Evolutionary conservation across 2,797 vertebrate species (phyloP).

Genomic region (Chelmon rostratus): DNA sequence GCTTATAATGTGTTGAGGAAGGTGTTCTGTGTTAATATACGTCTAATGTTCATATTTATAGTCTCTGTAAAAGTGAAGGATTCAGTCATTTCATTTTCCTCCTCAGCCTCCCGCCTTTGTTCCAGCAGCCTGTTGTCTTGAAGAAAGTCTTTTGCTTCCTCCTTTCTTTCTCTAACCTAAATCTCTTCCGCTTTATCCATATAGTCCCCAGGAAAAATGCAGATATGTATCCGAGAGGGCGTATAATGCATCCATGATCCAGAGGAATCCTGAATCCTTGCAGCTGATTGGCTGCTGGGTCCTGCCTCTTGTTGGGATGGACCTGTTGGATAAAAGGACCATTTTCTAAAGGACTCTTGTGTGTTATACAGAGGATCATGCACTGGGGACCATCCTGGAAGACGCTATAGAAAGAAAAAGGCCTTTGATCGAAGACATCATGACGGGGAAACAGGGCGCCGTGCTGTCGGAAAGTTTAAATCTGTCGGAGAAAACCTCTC

Average conservation of each 20-base stretch:
- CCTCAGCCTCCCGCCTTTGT: neutral
- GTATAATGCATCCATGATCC: conserved; percentile 78
- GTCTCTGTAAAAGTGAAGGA: neutral
- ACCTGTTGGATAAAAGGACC: conserved; percentile 98
- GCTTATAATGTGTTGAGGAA: neutral
- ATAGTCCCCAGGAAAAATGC: conserved; percentile 57
- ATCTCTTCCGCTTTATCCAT: conserved; percentile 49
- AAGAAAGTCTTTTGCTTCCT: conserved; percentile 7
- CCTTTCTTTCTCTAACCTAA: conserved; percentile 27
- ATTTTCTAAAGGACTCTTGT: conserved; percentile 92
- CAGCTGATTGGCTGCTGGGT: conserved; percentile 95
- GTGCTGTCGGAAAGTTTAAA: conserved; percentile 89
- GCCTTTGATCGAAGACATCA: conserved; percentile 72
- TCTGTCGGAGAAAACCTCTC: conserved; percentile 84
- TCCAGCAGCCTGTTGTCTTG: neutral
- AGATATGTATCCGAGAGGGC: conserved; percentile 71
- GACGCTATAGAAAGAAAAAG: conserved; percentile 68
- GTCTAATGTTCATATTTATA: neutral
- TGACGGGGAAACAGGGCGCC: conserved; percentile 95
- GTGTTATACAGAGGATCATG: conserved; percentile 90
- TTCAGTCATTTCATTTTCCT: neutral
- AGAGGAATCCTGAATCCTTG: conserved; percentile 91
- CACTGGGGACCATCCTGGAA: conserved; percentile 89
- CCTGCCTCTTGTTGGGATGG: conserved; percentile 93
- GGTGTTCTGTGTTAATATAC: neutral